These are phyloP conservation scores for Andricus grossulariae DNA, from an alignment of 1,140 invertebrate genomes.

Conservation along the genomic window DNA sequence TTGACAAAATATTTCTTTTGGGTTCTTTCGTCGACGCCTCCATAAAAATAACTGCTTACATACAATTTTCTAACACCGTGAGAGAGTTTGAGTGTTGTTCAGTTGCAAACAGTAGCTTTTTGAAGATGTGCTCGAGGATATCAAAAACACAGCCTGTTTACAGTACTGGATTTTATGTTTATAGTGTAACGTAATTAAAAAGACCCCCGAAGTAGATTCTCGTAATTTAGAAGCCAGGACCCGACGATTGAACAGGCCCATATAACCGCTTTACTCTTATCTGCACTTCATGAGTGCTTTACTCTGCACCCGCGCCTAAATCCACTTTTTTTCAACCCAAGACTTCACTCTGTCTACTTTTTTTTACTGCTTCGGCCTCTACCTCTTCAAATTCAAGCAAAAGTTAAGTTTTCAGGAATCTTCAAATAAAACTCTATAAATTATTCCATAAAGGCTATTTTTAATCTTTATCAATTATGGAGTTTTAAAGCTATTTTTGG, in stretches of 20 bases:
- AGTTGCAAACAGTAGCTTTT: constrained; percentile 18
- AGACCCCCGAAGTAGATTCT: constrained; percentile 46
- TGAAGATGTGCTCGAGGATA: constrained; percentile 1
- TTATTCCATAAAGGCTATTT: background rate
- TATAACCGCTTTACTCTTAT: constrained; percentile 2
- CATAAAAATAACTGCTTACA: too few species aligned
- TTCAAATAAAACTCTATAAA: constrained; percentile 1
- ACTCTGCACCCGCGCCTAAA: constrained; percentile 1
- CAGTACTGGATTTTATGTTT: constrained; percentile 44
- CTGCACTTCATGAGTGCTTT: constrained; percentile 22
- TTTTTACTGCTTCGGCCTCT: background rate
- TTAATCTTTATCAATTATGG: too few species aligned
- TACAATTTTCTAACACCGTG: too few species aligned
- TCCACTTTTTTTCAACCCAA: constrained; percentile 1
- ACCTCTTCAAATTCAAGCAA: background rate
- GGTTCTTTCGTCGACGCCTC: too few species aligned
- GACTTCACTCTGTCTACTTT: background rate
- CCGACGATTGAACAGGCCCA: constrained; percentile 10
- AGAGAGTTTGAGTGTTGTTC: too few species aligned
- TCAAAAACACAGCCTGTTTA: background rate
- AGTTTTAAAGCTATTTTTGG: too few species aligned
- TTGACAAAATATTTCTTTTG: too few species aligned
- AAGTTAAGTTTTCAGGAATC: background rate
- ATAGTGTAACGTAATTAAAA: constrained; percentile 53
- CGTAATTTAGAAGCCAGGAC: constrained; percentile 41